phyloP scores from a whole-genome alignment of 2,888 invertebrate genomes.

The Anthrax anthrax region DNA sequence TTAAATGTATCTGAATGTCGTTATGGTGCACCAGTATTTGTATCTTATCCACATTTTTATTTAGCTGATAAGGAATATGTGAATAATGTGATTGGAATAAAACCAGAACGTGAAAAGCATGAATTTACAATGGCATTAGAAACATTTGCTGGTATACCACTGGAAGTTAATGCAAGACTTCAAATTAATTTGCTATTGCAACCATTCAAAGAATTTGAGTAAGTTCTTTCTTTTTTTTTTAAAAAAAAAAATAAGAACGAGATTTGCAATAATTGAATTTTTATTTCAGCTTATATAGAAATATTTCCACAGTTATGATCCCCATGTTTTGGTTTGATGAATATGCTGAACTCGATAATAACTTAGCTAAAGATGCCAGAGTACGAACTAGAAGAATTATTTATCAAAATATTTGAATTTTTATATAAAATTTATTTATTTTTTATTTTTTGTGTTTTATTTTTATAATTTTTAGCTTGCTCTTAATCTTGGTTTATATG shows the following conservation, averaged over 20 bases:
- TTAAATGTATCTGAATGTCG: constrained; percentile 61
- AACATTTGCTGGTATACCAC: constrained; percentile 64
- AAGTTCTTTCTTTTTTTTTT: no score
- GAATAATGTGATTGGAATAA: constrained; percentile 48
- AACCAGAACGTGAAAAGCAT: constrained; percentile 47
- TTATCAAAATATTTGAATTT: no score
- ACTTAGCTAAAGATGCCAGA: constrained; percentile 37
- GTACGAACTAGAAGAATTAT: no score
- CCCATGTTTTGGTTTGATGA: constrained; percentile 70
- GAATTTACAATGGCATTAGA: constrained; percentile 54
- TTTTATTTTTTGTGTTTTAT: background rate
- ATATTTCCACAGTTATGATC: constrained; percentile 41
- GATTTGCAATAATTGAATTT: background rate
- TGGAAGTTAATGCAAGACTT: constrained; percentile 54
- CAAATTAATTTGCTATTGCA: constrained; percentile 59
- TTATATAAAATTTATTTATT: no score
- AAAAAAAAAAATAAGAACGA: no score
- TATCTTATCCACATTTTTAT: constrained; percentile 72
- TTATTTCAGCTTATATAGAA: constrained; percentile 40
- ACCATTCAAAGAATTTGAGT: constrained; percentile 40
- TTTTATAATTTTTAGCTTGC: constrained; percentile 21
- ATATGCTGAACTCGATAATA: constrained; percentile 41
- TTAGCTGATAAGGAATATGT: constrained; percentile 52
- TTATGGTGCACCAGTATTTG: constrained; percentile 67
- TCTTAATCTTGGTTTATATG: constrained; percentile 22